Percentiles rank a stretch among this genome's conserved stretches.
Conservation (phyloP, 2,888 invertebrate species). For the Elgonia sp. region DNA sequence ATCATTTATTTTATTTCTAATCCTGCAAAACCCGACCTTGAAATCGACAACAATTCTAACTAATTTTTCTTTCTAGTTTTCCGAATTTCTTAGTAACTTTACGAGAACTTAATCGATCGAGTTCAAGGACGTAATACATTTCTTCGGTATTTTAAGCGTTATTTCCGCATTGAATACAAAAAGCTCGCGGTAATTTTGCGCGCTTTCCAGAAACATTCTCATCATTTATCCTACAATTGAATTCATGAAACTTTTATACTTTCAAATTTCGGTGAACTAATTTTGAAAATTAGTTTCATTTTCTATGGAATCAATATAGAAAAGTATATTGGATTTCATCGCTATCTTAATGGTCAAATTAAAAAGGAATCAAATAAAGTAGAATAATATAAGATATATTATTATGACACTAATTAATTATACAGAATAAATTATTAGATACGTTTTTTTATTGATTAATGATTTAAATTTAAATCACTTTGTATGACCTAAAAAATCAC, state of each 20-base stretch:
- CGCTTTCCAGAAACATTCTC: constrained; percentile 27
- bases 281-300: too few relatives aligned
- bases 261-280: too few relatives aligned
- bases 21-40: constrained; percentile 3
- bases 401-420: too few relatives aligned
- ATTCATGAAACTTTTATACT: neutral
- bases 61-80: constrained; percentile 18
- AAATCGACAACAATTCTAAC: constrained; percentile 22
- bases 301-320: too few relatives aligned
- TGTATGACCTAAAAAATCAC: too few relatives aligned
- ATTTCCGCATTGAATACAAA: constrained; percentile 33
- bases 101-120: constrained; percentile 47
- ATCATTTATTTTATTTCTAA: neutral
- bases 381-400: too few relatives aligned
- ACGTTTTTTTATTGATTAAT: too few relatives aligned
- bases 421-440: too few relatives aligned
- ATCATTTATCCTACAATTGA: neutral
- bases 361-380: too few relatives aligned
- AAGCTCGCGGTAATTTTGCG: neutral
- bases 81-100: constrained; percentile 20
- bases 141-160: constrained; percentile 23
- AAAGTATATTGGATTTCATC: too few relatives aligned
- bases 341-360: too few relatives aligned
- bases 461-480: too few relatives aligned
- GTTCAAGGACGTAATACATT: constrained; percentile 49